phyloP scores from a whole-genome alignment of 2,113 vertebrate genomes.

The Circaetus gallicus region DNA sequence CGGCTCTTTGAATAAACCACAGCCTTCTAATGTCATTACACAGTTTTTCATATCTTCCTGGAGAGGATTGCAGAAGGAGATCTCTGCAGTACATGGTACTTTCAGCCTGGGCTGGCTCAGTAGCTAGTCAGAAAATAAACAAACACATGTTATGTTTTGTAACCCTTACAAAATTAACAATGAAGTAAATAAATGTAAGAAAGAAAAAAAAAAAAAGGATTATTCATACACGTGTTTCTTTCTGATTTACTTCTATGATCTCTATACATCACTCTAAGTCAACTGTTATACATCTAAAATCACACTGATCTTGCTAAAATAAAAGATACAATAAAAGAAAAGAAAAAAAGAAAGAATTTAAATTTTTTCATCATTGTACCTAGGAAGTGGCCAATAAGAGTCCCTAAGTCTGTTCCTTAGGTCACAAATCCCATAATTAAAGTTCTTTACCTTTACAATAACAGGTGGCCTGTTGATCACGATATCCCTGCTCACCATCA shows the following conservation, averaged over 20 bases:
- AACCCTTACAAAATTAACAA: background rate
- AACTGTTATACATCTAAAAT: background rate
- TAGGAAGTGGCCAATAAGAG: background rate
- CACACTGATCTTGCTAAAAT: background rate
- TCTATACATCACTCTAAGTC: background rate
- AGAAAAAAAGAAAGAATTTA: background rate
- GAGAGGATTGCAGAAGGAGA: slow-evolving; percentile 64
- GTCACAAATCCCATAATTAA: background rate
- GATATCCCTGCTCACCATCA: slow-evolving; percentile 59
- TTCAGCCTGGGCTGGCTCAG: slow-evolving; percentile 52
- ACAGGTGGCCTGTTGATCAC: slow-evolving; percentile 54
- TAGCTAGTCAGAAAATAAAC: slow-evolving; percentile 6
- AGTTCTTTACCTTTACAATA: slow-evolving; percentile 56
- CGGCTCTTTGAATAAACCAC: slow-evolving; percentile 59
- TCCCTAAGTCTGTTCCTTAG: background rate
- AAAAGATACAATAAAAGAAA: background rate
- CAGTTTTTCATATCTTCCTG: slow-evolving; percentile 64
- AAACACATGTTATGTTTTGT: background rate
- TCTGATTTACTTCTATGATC: background rate
- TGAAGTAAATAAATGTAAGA: background rate
- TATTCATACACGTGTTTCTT: background rate
- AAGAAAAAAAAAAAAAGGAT: no score
- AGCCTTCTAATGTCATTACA: slow-evolving; percentile 51
- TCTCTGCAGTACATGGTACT: slow-evolving; percentile 54
- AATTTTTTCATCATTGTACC: background rate